A percentile compares a stretch with the other conserved stretches of the same genome.
Conservation (phyloP, 2,113 vertebrate genomes). For the Bujurquina vittata region DNA sequence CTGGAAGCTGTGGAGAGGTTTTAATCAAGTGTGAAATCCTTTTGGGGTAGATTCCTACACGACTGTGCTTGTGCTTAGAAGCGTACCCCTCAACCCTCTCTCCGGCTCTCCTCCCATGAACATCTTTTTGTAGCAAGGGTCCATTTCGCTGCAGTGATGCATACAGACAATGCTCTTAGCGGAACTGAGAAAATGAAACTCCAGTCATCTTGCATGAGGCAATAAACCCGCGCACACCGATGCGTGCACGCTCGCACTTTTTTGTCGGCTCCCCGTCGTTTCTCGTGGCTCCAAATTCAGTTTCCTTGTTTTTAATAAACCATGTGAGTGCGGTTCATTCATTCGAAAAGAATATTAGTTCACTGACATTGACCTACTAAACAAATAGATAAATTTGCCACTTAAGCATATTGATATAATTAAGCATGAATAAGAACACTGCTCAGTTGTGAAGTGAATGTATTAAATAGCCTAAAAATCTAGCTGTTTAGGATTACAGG, state of each 20-base stretch:
- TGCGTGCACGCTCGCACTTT: background rate
- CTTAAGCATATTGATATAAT: slow-evolving; percentile 59
- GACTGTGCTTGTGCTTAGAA: slow-evolving; percentile 60
- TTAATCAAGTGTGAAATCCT: slow-evolving; percentile 81
- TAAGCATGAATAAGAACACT: slow-evolving; percentile 47
- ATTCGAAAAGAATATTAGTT: slow-evolving; percentile 41
- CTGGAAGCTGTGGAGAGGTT: slow-evolving; percentile 74
- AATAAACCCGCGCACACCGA: background rate
- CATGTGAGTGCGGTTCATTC: slow-evolving; percentile 42
- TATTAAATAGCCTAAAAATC: slow-evolving; percentile 60
- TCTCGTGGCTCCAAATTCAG: background rate
- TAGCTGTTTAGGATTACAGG: slow-evolving; percentile 67
- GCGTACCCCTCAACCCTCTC: slow-evolving; percentile 56
- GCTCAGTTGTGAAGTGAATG: slow-evolving; percentile 60
- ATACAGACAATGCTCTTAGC: slow-evolving; percentile 63
- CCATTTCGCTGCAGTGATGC: slow-evolving; percentile 66
- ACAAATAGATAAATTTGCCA: slow-evolving; percentile 42
- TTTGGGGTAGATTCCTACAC: slow-evolving; percentile 72
- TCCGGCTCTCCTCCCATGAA: slow-evolving; percentile 62
- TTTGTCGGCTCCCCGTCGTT: background rate
- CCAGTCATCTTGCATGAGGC: slow-evolving; percentile 47
- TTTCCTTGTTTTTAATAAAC: slow-evolving; percentile 30
- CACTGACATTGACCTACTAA: slow-evolving; percentile 42
- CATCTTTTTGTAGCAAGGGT: slow-evolving; percentile 61
- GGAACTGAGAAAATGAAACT: slow-evolving; percentile 62